Evolutionary conservation across 2,113 vertebrate species (phyloP).

Genomic region (Zingel zingel): DNA sequence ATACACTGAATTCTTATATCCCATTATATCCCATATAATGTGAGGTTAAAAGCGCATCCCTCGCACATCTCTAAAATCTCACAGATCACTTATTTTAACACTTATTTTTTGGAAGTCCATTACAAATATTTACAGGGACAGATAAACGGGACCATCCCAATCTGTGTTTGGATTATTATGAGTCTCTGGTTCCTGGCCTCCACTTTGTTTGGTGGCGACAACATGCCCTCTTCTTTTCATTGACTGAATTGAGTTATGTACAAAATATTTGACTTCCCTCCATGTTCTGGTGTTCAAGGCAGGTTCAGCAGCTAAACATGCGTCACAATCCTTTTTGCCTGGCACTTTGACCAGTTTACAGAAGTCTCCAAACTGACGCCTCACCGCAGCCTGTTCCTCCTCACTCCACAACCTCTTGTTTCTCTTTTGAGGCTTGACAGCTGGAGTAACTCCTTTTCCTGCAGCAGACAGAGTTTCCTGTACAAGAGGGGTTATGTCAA

Average conservation of each 20-base stretch:
- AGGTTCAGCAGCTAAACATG: constrained; percentile 78
- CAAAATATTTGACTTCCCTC: constrained; percentile 81
- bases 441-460: background rate
- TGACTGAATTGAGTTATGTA: constrained; percentile 80
- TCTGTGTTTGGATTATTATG: constrained; percentile 53
- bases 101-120: constrained; percentile 37
- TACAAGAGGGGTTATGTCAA: constrained; percentile 15
- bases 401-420: constrained; percentile 74
- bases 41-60: constrained; percentile 26
- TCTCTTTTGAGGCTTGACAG: constrained; percentile 70
- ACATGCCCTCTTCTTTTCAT: constrained; percentile 66
- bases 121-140: constrained; percentile 70
- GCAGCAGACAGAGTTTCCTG: constrained; percentile 28
- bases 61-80: background rate
- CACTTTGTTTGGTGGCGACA: constrained; percentile 44
- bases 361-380: constrained; percentile 76
- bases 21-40: background rate
- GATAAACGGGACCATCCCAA: constrained; percentile 79
- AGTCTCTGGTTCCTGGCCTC: constrained; percentile 56
- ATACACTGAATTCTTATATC: constrained; percentile 20
- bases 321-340: constrained; percentile 81
- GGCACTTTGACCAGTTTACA: constrained; percentile 75
- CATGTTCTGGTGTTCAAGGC: constrained; percentile 74
- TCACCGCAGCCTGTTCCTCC: constrained; percentile 76
- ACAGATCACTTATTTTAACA: background rate